Evolutionary conservation across 2,797 vertebrate genomes (phyloP).

Genomic region (Hemitrygon akajei): DNA sequence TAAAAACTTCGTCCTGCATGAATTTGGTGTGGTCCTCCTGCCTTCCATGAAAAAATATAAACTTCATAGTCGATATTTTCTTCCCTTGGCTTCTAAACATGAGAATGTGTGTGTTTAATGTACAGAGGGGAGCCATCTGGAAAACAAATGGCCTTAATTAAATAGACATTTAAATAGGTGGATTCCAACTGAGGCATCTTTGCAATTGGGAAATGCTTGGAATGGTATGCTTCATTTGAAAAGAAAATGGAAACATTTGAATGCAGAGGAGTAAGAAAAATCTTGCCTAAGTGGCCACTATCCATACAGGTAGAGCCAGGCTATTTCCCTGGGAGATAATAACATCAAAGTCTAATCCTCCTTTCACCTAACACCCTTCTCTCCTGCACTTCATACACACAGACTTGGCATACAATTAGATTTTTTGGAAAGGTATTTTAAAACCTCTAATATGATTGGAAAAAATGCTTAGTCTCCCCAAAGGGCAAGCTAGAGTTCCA

Average conservation of each 20-base stretch:
- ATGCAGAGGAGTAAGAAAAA: too few relatives aligned
- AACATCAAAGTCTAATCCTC: neutral
- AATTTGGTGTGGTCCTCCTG: neutral
- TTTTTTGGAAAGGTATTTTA: too few relatives aligned
- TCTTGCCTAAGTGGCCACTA: neutral
- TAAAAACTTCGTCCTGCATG: neutral
- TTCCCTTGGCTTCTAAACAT: neutral
- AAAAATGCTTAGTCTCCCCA: neutral
- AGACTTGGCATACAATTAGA: neutral
- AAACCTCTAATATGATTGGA: neutral
- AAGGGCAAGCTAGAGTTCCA: neutral
- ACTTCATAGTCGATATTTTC: neutral
- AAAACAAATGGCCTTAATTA: conserved; percentile 7
- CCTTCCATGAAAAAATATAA: neutral
- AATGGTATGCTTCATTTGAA: neutral
- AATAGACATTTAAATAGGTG: neutral
- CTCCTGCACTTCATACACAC: neutral
- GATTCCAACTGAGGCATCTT: neutral
- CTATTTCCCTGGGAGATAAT: neutral
- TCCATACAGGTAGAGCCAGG: neutral
- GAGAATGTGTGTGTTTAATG: neutral
- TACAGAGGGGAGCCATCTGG: neutral
- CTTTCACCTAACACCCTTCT: neutral
- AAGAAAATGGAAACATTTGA: neutral
- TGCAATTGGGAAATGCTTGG: neutral